phyloP scores from a whole-genome alignment of 1,140 invertebrate genomes.

The Magallana gigas region DNA sequence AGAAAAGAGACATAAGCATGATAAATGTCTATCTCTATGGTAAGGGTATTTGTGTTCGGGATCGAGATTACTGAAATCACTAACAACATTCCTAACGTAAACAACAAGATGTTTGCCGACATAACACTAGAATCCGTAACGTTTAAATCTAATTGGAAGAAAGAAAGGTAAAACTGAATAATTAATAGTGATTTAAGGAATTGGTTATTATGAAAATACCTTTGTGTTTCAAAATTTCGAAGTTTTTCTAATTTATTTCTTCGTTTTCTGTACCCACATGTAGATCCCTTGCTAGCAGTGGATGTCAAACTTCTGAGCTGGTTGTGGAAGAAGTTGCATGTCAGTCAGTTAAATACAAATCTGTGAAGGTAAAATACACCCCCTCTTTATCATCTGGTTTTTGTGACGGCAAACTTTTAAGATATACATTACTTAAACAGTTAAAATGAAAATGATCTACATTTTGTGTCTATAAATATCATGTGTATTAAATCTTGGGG shows the following conservation, averaged over 20 bases:
- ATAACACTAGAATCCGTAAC: constrained; percentile 69
- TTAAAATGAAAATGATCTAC: too few relatives aligned
- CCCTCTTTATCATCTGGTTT: too few relatives aligned
- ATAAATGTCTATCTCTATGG: too few relatives aligned
- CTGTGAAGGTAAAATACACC: constrained; percentile 57
- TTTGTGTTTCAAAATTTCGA: background rate
- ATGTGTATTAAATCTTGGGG: too few relatives aligned
- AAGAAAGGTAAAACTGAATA: constrained; percentile 68
- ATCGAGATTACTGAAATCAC: background rate
- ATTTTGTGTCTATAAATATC: too few relatives aligned
- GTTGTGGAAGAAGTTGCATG: constrained; percentile 61
- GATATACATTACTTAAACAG: too few relatives aligned
- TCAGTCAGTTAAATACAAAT: constrained; percentile 63
- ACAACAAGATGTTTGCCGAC: constrained; percentile 68
- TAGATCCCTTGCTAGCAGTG: constrained; percentile 62
- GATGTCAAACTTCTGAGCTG: constrained; percentile 66
- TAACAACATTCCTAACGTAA: constrained; percentile 19
- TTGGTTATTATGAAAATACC: too few relatives aligned
- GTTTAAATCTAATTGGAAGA: constrained; percentile 73
- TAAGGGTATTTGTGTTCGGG: background rate
- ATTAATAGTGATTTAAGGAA: background rate
- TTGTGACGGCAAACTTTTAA: too few relatives aligned
- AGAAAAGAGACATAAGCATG: too few relatives aligned
- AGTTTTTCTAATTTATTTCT: background rate
- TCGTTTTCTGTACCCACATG: constrained; percentile 9